A percentile compares a stretch with the other conserved stretches of the same genome.
phyloP scores from a whole-genome alignment of 2,888 invertebrate species.

The Metalampra italica region DNA sequence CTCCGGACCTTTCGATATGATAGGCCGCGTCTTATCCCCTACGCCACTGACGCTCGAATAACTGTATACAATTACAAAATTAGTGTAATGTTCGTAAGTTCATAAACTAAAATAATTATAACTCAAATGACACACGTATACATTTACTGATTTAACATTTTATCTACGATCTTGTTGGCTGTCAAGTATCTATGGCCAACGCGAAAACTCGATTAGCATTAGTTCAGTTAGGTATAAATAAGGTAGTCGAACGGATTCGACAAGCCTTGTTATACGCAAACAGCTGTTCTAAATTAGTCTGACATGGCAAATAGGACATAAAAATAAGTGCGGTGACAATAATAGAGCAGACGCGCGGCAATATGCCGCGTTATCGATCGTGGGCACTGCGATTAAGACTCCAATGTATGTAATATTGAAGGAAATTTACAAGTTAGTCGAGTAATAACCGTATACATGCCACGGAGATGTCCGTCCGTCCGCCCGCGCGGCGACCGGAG shows the following conservation, averaged over 20 bases:
- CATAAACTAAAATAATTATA: no score
- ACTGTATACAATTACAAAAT: no score
- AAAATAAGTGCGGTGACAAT: slow-evolving; percentile 52
- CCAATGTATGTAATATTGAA: slow-evolving; percentile 55
- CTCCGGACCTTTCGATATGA: no score
- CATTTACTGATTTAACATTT: slow-evolving; percentile 42
- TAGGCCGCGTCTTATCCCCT: no score
- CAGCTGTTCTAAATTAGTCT: slow-evolving; percentile 51
- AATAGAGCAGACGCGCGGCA: slow-evolving; percentile 35
- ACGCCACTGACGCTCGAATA: no score
- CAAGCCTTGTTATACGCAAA: slow-evolving; percentile 60
- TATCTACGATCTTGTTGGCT: slow-evolving; percentile 44
- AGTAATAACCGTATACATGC: slow-evolving; percentile 68
- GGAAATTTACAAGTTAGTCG: slow-evolving; percentile 60
- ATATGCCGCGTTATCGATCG: slow-evolving; percentile 40
- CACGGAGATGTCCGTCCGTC: slow-evolving; percentile 32
- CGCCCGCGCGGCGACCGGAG: slow-evolving; percentile 38
- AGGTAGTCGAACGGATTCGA: slow-evolving; percentile 49
- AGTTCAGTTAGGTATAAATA: slow-evolving; percentile 46
- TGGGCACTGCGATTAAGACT: slow-evolving; percentile 54
- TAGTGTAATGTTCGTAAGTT: no score
- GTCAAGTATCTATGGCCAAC: slow-evolving; percentile 42
- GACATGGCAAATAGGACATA: slow-evolving; percentile 56
- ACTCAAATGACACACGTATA: slow-evolving; percentile 1
- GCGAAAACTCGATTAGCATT: slow-evolving; percentile 55